Evolutionary conservation across 2,888 invertebrate genomes (phyloP), one percentile per base, ranked within the genome.

Genomic region (Eurytoma adleriae): DNA sequence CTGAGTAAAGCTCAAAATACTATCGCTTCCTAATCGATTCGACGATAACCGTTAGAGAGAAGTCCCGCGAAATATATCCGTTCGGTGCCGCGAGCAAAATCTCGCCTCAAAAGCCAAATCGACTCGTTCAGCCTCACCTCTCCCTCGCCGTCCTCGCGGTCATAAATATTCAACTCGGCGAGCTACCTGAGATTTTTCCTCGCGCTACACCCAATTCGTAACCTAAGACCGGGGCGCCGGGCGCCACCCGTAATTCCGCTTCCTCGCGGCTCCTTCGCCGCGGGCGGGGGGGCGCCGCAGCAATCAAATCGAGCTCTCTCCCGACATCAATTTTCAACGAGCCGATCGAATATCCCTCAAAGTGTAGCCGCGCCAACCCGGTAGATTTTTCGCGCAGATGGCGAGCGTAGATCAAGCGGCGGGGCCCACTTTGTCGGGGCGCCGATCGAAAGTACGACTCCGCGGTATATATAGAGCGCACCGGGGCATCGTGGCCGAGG

Each of bases 301-400:
- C 73, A 79, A 79, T 79, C 79, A 73, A 75, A 79, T 67, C 74
- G 20, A 69, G 66, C 66, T 62, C 50, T 48, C 40, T 7, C 62
- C 40, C 18, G 59, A 48, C 79, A 75, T 79, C 75, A 79, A 79
- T 79, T 75, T 79, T 79, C 52, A 75, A 75, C 74, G 79, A 73
- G 52, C 52, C 52, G 72, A 72, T 59, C 40, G 74, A 54, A 54
- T 40, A 74, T 74, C 66, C 66, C 57, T 74, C 74, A 74, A 74
- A 66, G 74, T 73, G 50, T 57, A 62, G 27, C 52, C 67, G 48
- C 50, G 30, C 30, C 57, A 64, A 72, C 69, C 66, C 75, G 52
- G 82, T 82, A 84, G 84, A 87, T 87, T 86, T 86, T 86, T 86
- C 85, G 82, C 70, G 67, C 80, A 83, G 85, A 87, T 85, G 82